These are phyloP conservation scores for Idris sp. DNA, from an alignment of 1,140 invertebrate genomes.

Conservation along the genomic window DNA sequence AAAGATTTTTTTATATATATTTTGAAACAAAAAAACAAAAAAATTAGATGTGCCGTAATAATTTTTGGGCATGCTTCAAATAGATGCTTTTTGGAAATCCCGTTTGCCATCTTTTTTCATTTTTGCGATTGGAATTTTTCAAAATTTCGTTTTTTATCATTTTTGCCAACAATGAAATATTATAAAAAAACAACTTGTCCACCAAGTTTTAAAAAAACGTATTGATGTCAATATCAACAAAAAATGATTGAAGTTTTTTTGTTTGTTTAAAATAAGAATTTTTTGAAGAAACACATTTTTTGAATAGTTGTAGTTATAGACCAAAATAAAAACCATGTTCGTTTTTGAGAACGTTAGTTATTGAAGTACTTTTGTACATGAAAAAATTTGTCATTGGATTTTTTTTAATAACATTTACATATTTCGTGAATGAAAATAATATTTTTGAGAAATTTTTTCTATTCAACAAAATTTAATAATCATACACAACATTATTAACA, in stretches of 20 bases:
- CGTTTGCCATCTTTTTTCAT: conserved; percentile 66
- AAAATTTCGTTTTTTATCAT: conserved; percentile 67
- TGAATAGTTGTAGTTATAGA: background rate
- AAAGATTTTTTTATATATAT: too few species aligned
- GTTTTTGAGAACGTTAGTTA: background rate
- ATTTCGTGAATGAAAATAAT: too few species aligned
- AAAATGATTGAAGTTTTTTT: too few species aligned
- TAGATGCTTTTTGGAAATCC: conserved; percentile 75
- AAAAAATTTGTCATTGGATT: too few species aligned
- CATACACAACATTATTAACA: conserved; percentile 18
- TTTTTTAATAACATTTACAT: too few species aligned
- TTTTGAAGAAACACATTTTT: background rate
- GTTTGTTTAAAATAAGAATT: too few species aligned
- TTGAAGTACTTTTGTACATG: background rate
- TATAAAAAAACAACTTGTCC: background rate
- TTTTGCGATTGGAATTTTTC: conserved; percentile 76
- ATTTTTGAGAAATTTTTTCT: background rate
- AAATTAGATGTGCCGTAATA: conserved; percentile 73
- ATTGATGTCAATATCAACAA: too few species aligned
- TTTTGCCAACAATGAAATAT: conserved; percentile 17
- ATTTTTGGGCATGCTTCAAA: conserved; percentile 78
- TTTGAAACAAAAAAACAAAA: conserved; percentile 32
- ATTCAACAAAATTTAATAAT: background rate
- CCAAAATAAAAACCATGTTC: too few species aligned
- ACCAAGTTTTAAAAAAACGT: too few species aligned